Percentiles rank a stretch among this genome's conserved stretches.
These are phyloP conservation scores for Echiichthys vipera DNA, from an alignment of 2,797 vertebrate genomes.

Conservation along the genomic window DNA sequence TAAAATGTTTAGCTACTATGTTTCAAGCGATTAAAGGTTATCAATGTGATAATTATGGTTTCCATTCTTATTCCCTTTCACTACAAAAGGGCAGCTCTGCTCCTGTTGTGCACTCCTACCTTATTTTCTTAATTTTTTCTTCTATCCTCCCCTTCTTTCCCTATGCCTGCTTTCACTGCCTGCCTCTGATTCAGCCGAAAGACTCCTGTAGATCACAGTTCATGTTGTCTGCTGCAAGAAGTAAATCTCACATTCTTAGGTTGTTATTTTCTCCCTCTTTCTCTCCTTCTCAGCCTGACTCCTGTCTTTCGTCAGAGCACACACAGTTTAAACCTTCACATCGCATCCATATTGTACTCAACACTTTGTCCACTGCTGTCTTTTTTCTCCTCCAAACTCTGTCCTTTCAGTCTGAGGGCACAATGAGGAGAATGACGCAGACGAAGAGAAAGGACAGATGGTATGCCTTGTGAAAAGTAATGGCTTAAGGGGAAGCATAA, in stretches of 20 bases:
- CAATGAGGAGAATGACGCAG: neutral
- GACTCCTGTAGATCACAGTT: conserved; percentile 22
- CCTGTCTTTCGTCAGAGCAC: conserved; percentile 1
- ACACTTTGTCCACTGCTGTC: conserved; percentile 18
- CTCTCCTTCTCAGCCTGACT: neutral
- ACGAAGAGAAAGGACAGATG: neutral
- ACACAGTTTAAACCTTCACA: conserved; percentile 24
- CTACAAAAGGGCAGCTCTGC: neutral
- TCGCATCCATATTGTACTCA: conserved; percentile 49
- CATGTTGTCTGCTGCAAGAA: conserved; percentile 16
- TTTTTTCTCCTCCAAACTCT: conserved; percentile 21
- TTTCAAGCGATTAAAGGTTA: neutral
- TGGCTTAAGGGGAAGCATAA: conserved; percentile 11
- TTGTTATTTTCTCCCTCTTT: conserved; percentile 23
- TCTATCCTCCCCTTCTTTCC: neutral
- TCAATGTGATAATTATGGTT: conserved; percentile 6
- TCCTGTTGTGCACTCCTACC: neutral
- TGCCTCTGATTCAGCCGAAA: conserved; percentile 6
- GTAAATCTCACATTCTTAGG: conserved; percentile 2
- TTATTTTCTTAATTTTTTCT: neutral
- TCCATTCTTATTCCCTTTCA: neutral
- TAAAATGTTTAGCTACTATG: conserved; percentile 12
- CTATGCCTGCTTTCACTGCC: neutral
- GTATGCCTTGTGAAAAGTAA: conserved; percentile 3
- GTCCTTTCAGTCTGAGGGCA: conserved; percentile 1